These are phyloP conservation scores for Neopipo cinnamomea DNA, from an alignment of 2,113 vertebrate species.

Conservation along the genomic window DNA sequence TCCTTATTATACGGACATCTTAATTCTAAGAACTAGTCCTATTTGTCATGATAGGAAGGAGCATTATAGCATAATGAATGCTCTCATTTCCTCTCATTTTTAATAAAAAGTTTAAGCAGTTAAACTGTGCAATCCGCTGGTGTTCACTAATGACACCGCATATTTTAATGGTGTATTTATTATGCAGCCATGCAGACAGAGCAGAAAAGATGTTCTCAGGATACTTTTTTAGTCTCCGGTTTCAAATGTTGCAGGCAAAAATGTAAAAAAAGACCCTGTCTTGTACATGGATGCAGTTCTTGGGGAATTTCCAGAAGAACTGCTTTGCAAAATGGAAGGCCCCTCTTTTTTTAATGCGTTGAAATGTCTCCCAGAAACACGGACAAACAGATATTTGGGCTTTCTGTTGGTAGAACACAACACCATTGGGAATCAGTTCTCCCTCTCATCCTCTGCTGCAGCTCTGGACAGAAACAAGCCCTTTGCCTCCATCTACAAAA, in stretches of 20 bases:
- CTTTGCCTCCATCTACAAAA: not conserved
- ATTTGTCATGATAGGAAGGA: conserved; percentile 53
- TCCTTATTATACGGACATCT: not conserved
- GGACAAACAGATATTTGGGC: not conserved
- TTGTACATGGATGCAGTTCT: not conserved
- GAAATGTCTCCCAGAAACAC: not conserved
- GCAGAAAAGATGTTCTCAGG: not conserved
- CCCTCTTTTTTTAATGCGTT: not conserved
- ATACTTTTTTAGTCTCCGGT: not conserved
- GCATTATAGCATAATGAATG: conserved; percentile 53
- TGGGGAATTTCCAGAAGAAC: not conserved
- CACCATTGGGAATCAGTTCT: not conserved
- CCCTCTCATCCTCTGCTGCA: not conserved
- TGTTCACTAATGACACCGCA: conserved; percentile 51
- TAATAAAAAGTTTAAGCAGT: conserved; percentile 64
- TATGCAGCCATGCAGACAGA: not conserved
- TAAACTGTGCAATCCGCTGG: conserved; percentile 50
- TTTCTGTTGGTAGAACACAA: not conserved
- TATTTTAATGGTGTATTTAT: conserved; percentile 63
- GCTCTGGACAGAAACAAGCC: not conserved
- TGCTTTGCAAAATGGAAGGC: not conserved
- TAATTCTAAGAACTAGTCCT: conserved; percentile 19
- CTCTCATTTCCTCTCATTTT: conserved; percentile 55
- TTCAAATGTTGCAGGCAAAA: conserved; percentile 12
- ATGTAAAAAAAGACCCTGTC: not conserved